phyloP scores from a whole-genome alignment of 2,888 invertebrate species.

The Rhogogaster chlorosoma region DNA sequence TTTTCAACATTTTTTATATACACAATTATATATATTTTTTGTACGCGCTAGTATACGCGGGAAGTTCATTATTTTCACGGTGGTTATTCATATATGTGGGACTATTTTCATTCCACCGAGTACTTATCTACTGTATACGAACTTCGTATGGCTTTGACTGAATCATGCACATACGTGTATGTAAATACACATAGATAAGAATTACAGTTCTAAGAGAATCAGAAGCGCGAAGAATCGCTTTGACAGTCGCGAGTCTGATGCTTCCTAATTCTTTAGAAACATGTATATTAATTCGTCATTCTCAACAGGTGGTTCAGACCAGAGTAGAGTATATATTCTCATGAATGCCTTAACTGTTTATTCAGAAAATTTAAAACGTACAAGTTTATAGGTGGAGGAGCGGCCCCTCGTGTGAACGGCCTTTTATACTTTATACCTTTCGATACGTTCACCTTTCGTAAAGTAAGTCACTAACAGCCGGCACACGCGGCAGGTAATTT shows the following conservation, averaged over 20 bases:
- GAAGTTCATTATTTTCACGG: slow-evolving; percentile 1
- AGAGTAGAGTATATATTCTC: background rate
- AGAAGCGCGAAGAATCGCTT: background rate
- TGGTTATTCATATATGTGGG: background rate
- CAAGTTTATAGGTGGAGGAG: background rate
- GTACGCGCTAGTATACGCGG: background rate
- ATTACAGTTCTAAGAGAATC: background rate
- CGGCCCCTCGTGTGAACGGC: background rate
- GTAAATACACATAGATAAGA: background rate
- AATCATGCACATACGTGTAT: background rate
- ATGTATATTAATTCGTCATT: background rate
- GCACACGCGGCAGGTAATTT: slow-evolving; percentile 13
- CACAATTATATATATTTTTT: background rate
- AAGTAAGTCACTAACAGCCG: slow-evolving; percentile 44
- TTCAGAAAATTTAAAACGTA: background rate
- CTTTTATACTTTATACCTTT: background rate
- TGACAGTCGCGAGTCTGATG: background rate
- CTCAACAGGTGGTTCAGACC: background rate
- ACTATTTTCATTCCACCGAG: background rate
- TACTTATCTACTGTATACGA: background rate
- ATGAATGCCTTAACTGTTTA: background rate
- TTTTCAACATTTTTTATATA: background rate
- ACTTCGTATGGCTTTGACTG: background rate
- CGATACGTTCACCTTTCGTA: slow-evolving; percentile 43
- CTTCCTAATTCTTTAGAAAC: background rate